phyloP scores from a whole-genome alignment of 2,113 vertebrate genomes.

The Python bivittatus region DNA sequence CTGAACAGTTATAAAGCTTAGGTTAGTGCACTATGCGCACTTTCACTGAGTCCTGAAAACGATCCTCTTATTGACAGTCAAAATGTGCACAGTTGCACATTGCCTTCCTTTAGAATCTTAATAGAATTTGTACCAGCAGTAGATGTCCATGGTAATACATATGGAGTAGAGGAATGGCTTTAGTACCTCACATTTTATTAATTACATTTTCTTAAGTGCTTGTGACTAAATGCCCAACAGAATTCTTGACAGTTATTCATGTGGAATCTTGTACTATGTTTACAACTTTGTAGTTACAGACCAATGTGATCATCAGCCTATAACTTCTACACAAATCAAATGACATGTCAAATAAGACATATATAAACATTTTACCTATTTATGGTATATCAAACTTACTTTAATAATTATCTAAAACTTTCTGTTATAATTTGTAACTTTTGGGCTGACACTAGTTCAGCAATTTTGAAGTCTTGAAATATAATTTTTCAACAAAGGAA shows the following conservation, averaged over 20 bases:
- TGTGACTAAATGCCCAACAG: conserved; percentile 6
- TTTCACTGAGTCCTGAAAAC: conserved; percentile 55
- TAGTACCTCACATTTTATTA: background rate
- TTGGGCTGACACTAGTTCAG: conserved; percentile 51
- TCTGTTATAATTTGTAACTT: conserved; percentile 39
- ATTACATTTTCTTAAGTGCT: background rate
- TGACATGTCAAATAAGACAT: conserved; percentile 39
- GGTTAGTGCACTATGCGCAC: conserved; percentile 31
- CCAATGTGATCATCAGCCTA: background rate
- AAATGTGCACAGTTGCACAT: conserved; percentile 8
- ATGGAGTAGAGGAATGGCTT: background rate
- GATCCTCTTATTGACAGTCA: conserved; percentile 14
- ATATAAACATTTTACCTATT: conserved; percentile 38
- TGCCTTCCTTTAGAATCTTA: background rate
- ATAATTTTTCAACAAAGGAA: conserved; percentile 54
- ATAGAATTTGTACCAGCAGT: background rate
- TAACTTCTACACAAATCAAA: background rate
- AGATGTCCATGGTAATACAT: background rate
- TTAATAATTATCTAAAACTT: conserved; percentile 55
- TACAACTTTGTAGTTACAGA: conserved; percentile 25
- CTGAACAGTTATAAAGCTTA: conserved; percentile 30
- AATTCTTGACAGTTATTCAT: background rate
- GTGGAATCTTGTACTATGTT: background rate
- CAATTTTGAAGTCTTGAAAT: conserved; percentile 50
- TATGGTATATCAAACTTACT: conserved; percentile 34